A percentile compares a stretch with the other conserved stretches of the same genome.
These are phyloP conservation scores for Perithous albicinctus DNA, from an alignment of 2,888 invertebrate genomes.

Conservation along the genomic window DNA sequence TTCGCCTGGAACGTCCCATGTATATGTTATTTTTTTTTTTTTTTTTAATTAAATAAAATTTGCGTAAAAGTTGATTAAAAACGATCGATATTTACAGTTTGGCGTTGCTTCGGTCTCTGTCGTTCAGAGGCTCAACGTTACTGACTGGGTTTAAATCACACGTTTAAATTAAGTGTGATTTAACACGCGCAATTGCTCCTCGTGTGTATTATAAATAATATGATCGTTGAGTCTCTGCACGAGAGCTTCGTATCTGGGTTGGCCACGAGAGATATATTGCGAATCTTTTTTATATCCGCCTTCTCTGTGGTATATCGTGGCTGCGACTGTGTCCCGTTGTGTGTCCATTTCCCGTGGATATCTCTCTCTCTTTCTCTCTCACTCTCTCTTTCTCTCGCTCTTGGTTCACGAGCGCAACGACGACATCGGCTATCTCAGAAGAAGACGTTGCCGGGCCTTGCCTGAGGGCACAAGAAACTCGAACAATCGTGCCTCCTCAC, in stretches of 20 bases:
- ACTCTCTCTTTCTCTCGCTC: neutral
- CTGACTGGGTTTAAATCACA: slow-evolving; percentile 19
- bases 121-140: slow-evolving; percentile 51
- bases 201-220: slow-evolving; percentile 38
- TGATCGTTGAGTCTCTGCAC: slow-evolving; percentile 56
- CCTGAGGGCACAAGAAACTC: slow-evolving; percentile 87
- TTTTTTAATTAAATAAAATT: slow-evolving; percentile 37
- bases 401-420: neutral
- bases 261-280: slow-evolving; percentile 50
- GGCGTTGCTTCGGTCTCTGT: slow-evolving; percentile 59
- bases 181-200: neutral
- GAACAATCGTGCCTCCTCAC: slow-evolving; percentile 89
- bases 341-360: slow-evolving; percentile 30
- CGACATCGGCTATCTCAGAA: slow-evolving; percentile 52
- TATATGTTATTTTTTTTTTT: neutral
- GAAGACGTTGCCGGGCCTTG: slow-evolving; percentile 78
- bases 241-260: slow-evolving; percentile 61
- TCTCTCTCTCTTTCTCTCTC: slow-evolving; percentile 20
- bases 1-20: neutral
- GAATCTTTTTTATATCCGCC: slow-evolving; percentile 18
- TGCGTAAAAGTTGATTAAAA: slow-evolving; percentile 30
- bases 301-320: slow-evolving; percentile 29
- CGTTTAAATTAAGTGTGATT: slow-evolving; percentile 51
- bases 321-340: slow-evolving; percentile 43
- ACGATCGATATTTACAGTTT: slow-evolving; percentile 67